phyloP scores from a whole-genome alignment of 1,140 invertebrate genomes.

The Teleopsis dalmanni region DNA sequence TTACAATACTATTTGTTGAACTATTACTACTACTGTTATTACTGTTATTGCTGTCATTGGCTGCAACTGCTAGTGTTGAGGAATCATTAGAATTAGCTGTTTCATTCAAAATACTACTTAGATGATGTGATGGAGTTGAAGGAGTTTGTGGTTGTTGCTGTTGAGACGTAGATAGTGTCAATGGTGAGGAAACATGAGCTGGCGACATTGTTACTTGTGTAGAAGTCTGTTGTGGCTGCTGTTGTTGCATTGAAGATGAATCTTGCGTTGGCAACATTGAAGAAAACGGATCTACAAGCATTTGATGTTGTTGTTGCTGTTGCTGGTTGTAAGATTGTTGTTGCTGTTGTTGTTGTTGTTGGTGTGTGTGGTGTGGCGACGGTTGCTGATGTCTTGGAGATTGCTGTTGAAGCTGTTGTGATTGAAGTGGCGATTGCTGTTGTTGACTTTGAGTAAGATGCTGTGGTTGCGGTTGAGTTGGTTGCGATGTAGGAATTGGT shows the following conservation, averaged over 20 bases:
- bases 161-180: background rate
- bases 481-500: constrained; percentile 17
- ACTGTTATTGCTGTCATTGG: constrained; percentile 41
- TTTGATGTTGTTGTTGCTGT: constrained; percentile 7
- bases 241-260: constrained; percentile 26
- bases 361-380: constrained; percentile 20
- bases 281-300: constrained; percentile 9
- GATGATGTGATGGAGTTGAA: constrained; percentile 32
- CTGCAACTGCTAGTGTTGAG: constrained; percentile 35
- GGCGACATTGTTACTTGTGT: constrained; percentile 22
- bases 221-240: constrained; percentile 6
- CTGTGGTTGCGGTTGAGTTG: constrained; percentile 20
- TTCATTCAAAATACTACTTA: constrained; percentile 39
- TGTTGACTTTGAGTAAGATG: constrained; percentile 25
- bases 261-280: constrained; percentile 23
- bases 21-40: constrained; percentile 41
- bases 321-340: constrained; percentile 2
- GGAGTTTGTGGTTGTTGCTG: constrained; percentile 13
- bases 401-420: constrained; percentile 14
- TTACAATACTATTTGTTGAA: constrained; percentile 40
- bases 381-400: constrained; percentile 19
- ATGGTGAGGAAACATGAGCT: no score
- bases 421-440: constrained; percentile 21
- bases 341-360: constrained; percentile 18
- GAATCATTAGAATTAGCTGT: constrained; percentile 41